Evolutionary conservation across 2,113 vertebrate species (phyloP).

Genomic region (Corythornis madagascariensis): DNA sequence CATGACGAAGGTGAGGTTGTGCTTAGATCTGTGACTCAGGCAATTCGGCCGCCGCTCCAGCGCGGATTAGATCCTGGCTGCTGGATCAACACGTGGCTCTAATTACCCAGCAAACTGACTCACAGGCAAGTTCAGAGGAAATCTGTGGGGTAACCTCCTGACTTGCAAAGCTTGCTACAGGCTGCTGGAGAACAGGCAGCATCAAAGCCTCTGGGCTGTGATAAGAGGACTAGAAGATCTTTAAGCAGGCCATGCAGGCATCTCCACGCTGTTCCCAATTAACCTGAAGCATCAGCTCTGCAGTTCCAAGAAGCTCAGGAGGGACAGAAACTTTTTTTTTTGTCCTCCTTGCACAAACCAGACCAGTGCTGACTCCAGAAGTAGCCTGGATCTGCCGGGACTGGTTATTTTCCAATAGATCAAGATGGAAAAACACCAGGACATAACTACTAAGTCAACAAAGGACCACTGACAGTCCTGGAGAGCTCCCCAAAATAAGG

Average conservation of each 20-base stretch:
- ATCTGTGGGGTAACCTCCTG: slow-evolving; percentile 29
- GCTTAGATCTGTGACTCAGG: slow-evolving; percentile 63
- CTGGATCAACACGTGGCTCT: slow-evolving; percentile 53
- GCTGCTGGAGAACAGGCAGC: not conserved
- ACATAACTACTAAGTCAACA: too few species aligned
- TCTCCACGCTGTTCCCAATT: not conserved
- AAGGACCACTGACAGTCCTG: not conserved
- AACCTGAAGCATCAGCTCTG: not conserved
- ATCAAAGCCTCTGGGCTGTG: not conserved
- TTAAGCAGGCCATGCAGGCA: not conserved
- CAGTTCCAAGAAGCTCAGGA: not conserved
- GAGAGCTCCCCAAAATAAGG: not conserved
- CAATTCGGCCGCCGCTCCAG: slow-evolving; percentile 47
- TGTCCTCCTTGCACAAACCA: not conserved
- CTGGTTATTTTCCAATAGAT: not conserved
- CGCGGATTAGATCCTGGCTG: slow-evolving; percentile 27
- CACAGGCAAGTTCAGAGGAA: not conserved
- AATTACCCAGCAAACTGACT: slow-evolving; percentile 45
- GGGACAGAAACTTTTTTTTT: not conserved
- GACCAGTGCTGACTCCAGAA: not conserved
- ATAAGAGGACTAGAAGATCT: not conserved
- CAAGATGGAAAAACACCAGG: not conserved
- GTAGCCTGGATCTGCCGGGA: not conserved
- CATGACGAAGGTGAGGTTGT: slow-evolving; percentile 32
- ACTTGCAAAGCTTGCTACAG: not conserved